Evolutionary conservation across 2,113 vertebrate genomes (phyloP).

Genomic region (Emydocephalus ijimae): DNA sequence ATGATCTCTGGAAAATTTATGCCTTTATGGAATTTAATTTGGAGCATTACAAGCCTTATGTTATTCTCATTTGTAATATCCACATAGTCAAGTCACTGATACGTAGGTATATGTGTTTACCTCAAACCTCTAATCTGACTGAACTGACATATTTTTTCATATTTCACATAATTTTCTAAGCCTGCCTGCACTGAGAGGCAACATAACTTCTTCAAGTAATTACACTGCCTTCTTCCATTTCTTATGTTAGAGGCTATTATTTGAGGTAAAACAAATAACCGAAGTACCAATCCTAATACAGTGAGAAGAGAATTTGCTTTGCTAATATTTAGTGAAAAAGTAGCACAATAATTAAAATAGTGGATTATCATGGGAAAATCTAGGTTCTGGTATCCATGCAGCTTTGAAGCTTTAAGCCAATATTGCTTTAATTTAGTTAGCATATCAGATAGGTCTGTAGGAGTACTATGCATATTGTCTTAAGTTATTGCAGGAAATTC

Average conservation of each 20-base stretch:
- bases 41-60: background rate
- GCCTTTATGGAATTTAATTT: background rate
- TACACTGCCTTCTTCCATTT: background rate
- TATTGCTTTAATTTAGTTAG: background rate
- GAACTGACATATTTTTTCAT: background rate
- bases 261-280: background rate
- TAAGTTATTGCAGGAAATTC: background rate
- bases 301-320: background rate
- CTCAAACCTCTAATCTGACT: background rate
- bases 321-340: background rate
- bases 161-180: background rate
- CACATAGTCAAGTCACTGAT: background rate
- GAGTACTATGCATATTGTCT: background rate
- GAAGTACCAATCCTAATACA: background rate
- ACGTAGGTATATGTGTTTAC: background rate
- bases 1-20: background rate
- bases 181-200: background rate
- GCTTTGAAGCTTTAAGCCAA: background rate
- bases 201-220: background rate
- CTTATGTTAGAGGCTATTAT: too few relatives aligned
- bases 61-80: background rate
- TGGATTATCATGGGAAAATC: background rate
- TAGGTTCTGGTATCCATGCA: background rate
- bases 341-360: background rate
- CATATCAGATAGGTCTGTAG: background rate